phyloP scores from a whole-genome alignment of 2,113 vertebrate genomes.

The Chaetodon auriga region DNA sequence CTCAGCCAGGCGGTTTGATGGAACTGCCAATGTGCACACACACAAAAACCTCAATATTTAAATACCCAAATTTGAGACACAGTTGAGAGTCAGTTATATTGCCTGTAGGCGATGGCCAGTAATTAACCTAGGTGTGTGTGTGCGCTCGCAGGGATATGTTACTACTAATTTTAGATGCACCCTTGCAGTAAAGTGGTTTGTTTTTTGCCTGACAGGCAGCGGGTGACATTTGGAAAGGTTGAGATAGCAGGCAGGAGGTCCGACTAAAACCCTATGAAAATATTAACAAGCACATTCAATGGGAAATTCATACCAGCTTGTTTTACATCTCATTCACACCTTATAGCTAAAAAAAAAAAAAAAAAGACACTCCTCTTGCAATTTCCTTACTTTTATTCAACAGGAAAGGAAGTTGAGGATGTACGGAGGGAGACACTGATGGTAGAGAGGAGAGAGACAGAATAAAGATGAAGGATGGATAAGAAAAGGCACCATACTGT shows the following conservation, averaged over 20 bases:
- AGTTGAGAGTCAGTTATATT: not conserved
- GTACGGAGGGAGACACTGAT: not conserved
- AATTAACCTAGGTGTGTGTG: slow-evolving; percentile 43
- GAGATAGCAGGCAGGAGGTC: slow-evolving; percentile 55
- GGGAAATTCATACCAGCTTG: slow-evolving; percentile 9
- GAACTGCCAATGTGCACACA: not conserved
- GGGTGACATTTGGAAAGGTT: slow-evolving; percentile 72
- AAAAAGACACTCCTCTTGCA: not conserved
- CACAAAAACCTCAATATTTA: slow-evolving; percentile 7
- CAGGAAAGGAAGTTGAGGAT: not conserved
- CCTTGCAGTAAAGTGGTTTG: slow-evolving; percentile 27
- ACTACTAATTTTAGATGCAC: slow-evolving; percentile 60
- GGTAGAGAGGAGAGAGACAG: not conserved
- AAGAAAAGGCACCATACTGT: slow-evolving; percentile 42
- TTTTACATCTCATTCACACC: slow-evolving; percentile 4
- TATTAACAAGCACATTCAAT: slow-evolving; percentile 32
- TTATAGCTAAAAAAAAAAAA: not conserved
- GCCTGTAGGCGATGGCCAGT: slow-evolving; percentile 28
- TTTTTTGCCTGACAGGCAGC: slow-evolving; percentile 55
- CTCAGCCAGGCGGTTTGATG: not conserved
- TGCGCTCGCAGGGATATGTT: slow-evolving; percentile 1
- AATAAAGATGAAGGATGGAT: slow-evolving; percentile 40
- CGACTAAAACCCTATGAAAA: slow-evolving; percentile 12
- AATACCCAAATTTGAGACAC: not conserved
- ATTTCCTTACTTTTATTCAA: not conserved